Evolutionary conservation across 1,140 invertebrate species (phyloP).

Genomic region (Heliconius congener): DNA sequence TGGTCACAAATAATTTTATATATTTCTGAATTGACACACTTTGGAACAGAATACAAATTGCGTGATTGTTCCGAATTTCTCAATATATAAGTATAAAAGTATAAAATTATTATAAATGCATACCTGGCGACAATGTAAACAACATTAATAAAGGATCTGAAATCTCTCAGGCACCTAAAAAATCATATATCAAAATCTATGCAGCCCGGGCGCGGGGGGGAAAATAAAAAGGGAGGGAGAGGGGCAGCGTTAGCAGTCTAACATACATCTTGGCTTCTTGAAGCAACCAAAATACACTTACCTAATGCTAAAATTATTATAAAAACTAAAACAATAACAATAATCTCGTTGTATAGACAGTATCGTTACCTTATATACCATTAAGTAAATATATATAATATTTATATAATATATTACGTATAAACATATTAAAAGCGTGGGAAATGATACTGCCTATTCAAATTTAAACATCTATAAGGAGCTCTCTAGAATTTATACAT

Average conservation of each 20-base stretch:
- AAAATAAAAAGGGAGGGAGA: conserved; percentile 71
- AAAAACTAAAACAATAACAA: conserved; percentile 65
- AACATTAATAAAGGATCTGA: conserved; percentile 78
- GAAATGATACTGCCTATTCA: conserved; percentile 75
- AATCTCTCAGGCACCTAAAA: conserved; percentile 78
- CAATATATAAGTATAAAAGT: conserved; percentile 2
- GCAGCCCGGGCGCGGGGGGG: conserved; percentile 71
- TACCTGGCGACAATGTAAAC: conserved; percentile 82
- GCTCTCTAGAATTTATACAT: conserved; percentile 75
- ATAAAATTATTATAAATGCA: conserved; percentile 56
- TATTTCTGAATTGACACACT: conserved; percentile 2
- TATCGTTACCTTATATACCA: conserved; percentile 56
- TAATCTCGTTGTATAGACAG: conserved; percentile 64
- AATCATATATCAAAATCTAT: conserved; percentile 76
- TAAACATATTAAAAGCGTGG: conserved; percentile 18
- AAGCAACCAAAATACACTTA: conserved; percentile 81
- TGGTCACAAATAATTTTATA: neutral
- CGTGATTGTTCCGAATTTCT: conserved; percentile 13
- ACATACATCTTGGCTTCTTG: conserved; percentile 79
- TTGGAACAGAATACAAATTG: conserved; percentile 15
- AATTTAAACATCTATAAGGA: conserved; percentile 71
- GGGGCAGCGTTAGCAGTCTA: conserved; percentile 79
- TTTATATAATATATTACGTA: conserved; percentile 29
- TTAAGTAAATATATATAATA: conserved; percentile 14
- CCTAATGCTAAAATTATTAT: conserved; percentile 72